Conservation (phyloP, 2,113 vertebrate genomes). For the Microcebus lehilahytsara region DNA sequence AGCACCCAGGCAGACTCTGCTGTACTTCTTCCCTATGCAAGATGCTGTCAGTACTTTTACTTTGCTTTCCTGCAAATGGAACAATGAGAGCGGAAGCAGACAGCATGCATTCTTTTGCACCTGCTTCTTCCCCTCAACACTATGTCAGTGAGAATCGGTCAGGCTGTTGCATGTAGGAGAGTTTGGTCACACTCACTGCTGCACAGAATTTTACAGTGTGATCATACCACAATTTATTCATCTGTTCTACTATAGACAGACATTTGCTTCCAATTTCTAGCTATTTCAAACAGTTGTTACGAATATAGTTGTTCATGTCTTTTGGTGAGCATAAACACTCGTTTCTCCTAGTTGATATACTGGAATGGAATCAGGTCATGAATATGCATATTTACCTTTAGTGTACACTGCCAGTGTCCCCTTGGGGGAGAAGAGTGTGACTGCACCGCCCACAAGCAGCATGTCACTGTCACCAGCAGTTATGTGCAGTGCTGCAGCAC, state of each 20-base stretch:
- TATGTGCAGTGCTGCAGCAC: not conserved
- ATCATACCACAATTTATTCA: not conserved
- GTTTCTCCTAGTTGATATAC: not conserved
- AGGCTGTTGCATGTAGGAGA: not conserved
- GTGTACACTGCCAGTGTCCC: not conserved
- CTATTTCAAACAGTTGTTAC: not conserved
- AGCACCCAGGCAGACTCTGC: not conserved
- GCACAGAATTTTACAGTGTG: not conserved
- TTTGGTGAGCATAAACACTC: too few species aligned
- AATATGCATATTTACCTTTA: not conserved
- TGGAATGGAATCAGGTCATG: not conserved
- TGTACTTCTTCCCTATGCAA: not conserved
- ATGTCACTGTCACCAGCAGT: not conserved
- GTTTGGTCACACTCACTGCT: not conserved
- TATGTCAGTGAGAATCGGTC: not conserved
- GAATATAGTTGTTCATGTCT: not conserved
- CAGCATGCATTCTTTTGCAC: not conserved
- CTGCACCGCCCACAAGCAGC: rapidly evolving
- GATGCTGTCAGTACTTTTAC: not conserved
- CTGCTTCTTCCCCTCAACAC: not conserved
- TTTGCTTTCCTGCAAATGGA: not conserved
- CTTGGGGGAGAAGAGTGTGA: not conserved
- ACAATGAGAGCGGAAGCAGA: not conserved
- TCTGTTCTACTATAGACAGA: too few species aligned
- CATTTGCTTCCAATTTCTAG: not conserved